Base-by-base conservation (phyloP, 2,888 invertebrate genomes). In the Clivina fossor region DNA sequence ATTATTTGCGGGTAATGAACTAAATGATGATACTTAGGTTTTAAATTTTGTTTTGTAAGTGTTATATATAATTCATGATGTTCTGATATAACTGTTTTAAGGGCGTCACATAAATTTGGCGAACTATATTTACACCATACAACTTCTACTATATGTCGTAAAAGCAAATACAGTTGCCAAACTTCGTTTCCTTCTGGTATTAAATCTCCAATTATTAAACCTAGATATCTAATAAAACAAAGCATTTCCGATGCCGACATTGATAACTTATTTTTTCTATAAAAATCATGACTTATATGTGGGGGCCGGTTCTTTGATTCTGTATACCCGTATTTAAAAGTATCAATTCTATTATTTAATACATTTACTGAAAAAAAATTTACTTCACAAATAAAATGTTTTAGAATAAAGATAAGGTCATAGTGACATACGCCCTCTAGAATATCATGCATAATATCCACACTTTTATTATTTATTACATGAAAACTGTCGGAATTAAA, bases 371-470 rank as follows among this genome's bases (percentile, higher is more conserved):
- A 22, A 40, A 40, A 40, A 5, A 11, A 20, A 22, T 40, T 40
- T 11, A 2, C 40, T 20, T 9, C 2, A n/a, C 3, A 40, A 11
- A 20, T 18, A 9, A 19, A 40, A 19, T 20, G 13, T 22, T 40
- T 4, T 1, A 20, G n/a, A 20, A 40, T n/a, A 18, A 11, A 5
- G 20, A 20, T 22, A 20, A 40, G n/a, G 5, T 40, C 40, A 9
- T 40, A 40, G n/a, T 22, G n/a, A 20, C 40, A 40, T 11, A 40
- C 15, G 2, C 20, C 40, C 13, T 40, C 40, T 13, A 19, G 22
- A 22, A 40, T 20, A 20, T 40, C 40, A 20, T 40, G 40, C 20
- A 40, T 40, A 2, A 20, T 22, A 7, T 40, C 40, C 5, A 20
- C 20, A 5, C 20, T 8, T 20, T 22, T 5, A 40, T 7, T 20